Base-by-base conservation (phyloP, 2,888 invertebrate genomes). In the Microdon myrmicae region DNA sequence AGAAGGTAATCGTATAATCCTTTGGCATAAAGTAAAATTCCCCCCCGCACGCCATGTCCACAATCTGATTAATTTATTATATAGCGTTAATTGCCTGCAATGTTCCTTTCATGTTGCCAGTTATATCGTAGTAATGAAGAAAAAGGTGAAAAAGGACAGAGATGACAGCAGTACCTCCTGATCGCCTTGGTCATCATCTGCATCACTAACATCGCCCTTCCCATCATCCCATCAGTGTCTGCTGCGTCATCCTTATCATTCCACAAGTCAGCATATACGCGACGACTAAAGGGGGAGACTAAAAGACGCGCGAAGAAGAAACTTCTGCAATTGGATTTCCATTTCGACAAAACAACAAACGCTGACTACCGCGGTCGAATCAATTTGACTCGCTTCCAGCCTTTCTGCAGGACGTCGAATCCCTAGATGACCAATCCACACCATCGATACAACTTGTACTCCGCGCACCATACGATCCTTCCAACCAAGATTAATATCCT, bases 41-140 rank as follows among this genome's bases (percentile, higher is more conserved):
- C 39, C 32, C 32, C 34, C 32, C 17, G n/a, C 16, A 6, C 43
- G 10, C 45, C 41, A 60, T 26, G 49, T 45, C n/a, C n/a, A n/a
- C 59, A 60, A 55, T 60, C 59, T 67, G 67, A 67, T 67, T 67
- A 67, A 67, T 67, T 67, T 60, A 67, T 67, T 67, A 59, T 56
- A 38, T 67, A 51, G 55, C 59, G 67, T 61, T 67, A 61, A 67
- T 60, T 67, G 67, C 67, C 51, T 60, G 60, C 60, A 67, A 67
- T 67, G 67, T 61, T 60, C 60, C 60, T 67, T 67, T 67, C 67
- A 60, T 68, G 67, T 60, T 67, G 67, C 55, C 64, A 64, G 61
- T 56, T 51, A 51, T 28, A 45, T 44, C 61, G 45, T 5, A 25
- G 10, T 3, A 25, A 25, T n/a, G 4, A 25, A 6, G 3, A 25